Base-by-base conservation (phyloP, 2,888 invertebrate genomes). In the Tachina grossa region DNA sequence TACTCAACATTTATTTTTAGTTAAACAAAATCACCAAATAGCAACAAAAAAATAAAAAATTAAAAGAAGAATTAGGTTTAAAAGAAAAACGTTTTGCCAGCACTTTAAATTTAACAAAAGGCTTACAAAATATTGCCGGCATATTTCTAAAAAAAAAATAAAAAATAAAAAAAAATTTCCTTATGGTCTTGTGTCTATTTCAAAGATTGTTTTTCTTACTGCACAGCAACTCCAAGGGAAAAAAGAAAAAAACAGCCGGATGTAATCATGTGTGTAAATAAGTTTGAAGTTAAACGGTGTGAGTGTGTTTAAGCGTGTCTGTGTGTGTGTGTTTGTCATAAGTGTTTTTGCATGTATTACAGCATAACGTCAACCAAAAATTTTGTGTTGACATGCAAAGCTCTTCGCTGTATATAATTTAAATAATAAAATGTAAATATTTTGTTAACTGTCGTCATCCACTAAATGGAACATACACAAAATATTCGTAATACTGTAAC, bases 311-410 rank as follows among this genome's bases (percentile, higher is more conserved):
- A 11, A 49, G 31, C 4, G 31, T 31, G 11, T 49, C 19, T 45
- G 47, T 49, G 41, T 47, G 47, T 41, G 31, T 31, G n/a, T 57
- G 1, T 8, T 59, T 14, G 14, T 16, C 11, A 53, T 39, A 43
- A 19, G 59, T 71, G 66, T 65, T 39, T 83, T 47, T 49, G 49
- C 63, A 53, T 59, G 39, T 51, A 14, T 51, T 16, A 53, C 61
- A 61, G 43, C 31, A 75, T 49, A 74, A 76, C 77, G 65, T 74
- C 72, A 77, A 11, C 88, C 87, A 87, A 88, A 49, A 87, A 91
- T 91, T 92, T 90, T 88, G 89, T 91, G 91, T 91, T 91, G 91
- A 91, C 91, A 91, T 89, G 90, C 90, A 88, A 89, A 89, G 89
- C 91, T 90, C 91, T 91, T 91, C 89, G 88, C 89, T 43, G 31